Evolutionary conservation across 1,140 invertebrate genomes (phyloP).

Genomic region (Spodoptera frugiperda): DNA sequence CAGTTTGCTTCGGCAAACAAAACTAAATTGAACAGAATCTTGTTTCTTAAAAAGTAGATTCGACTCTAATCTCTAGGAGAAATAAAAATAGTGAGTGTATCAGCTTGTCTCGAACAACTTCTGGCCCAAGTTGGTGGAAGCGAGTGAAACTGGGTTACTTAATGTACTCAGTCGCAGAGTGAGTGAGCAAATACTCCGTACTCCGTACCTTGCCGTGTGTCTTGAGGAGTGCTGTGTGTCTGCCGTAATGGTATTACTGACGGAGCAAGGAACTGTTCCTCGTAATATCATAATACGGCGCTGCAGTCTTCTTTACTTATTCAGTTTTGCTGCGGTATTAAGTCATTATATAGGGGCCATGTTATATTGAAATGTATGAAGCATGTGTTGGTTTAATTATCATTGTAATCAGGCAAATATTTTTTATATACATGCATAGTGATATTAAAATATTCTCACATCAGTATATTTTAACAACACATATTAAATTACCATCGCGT

Average conservation of each 20-base stretch:
- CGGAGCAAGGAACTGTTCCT: not conserved
- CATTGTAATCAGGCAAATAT: too few species aligned
- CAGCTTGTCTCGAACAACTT: conserved; percentile 27
- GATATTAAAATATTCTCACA: too few species aligned
- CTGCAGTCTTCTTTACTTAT: too few species aligned
- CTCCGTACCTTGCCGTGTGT: conserved; percentile 11
- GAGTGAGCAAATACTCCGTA: conserved; percentile 25
- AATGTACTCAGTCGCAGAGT: conserved; percentile 3
- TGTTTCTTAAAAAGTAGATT: not conserved
- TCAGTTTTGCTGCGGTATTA: not conserved
- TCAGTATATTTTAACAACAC: too few species aligned
- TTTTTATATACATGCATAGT: too few species aligned
- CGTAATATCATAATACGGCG: not conserved
- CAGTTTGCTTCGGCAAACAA: not conserved
- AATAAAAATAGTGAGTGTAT: conserved; percentile 21
- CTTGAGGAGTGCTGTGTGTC: not conserved
- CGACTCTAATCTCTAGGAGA: not conserved
- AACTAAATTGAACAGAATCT: not conserved
- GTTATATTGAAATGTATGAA: too few species aligned
- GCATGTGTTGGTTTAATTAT: too few species aligned
- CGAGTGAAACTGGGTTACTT: conserved; percentile 27
- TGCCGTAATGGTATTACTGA: conserved; percentile 14
- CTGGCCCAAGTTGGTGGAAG: not conserved
- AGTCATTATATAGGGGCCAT: too few species aligned
- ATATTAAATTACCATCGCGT: too few species aligned